phyloP scores from a whole-genome alignment of 2,888 invertebrate species.

The Hemithea aestivaria region DNA sequence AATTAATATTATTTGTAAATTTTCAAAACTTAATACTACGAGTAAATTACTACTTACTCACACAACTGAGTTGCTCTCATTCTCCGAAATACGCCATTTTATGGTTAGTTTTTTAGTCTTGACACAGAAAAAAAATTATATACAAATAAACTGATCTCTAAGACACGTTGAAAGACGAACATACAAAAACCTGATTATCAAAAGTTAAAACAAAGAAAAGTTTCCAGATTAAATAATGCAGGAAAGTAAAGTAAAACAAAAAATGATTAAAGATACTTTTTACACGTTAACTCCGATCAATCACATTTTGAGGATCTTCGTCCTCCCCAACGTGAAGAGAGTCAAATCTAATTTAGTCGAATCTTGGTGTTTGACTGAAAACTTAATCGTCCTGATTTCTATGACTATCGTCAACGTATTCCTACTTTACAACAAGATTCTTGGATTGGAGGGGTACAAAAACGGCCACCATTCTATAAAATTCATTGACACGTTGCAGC shows the following conservation, averaged over 20 bases:
- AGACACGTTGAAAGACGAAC: too few relatives aligned
- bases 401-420: neutral
- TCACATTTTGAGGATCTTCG: constrained; percentile 7
- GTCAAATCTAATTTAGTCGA: neutral
- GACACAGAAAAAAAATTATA: too few relatives aligned
- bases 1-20: too few relatives aligned
- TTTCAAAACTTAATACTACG: too few relatives aligned
- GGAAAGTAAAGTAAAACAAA: constrained; percentile 1
- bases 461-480: constrained; percentile 1
- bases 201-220: too few relatives aligned
- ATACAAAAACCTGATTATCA: too few relatives aligned
- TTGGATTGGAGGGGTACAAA: neutral
- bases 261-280: constrained; percentile 10
- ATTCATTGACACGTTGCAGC: constrained; percentile 23
- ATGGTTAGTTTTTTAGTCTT: too few relatives aligned
- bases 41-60: too few relatives aligned
- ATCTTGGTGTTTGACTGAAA: constrained; percentile 4
- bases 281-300: constrained; percentile 6
- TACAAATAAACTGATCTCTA: too few relatives aligned
- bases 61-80: too few relatives aligned
- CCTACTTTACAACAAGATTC: constrained; percentile 3
- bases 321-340: constrained; percentile 8
- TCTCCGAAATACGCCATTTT: too few relatives aligned
- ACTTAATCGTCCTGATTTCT: neutral
- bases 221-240: too few relatives aligned